Evolutionary conservation across 2,797 vertebrate genomes (phyloP).

Genomic region (Danio aesculapii): DNA sequence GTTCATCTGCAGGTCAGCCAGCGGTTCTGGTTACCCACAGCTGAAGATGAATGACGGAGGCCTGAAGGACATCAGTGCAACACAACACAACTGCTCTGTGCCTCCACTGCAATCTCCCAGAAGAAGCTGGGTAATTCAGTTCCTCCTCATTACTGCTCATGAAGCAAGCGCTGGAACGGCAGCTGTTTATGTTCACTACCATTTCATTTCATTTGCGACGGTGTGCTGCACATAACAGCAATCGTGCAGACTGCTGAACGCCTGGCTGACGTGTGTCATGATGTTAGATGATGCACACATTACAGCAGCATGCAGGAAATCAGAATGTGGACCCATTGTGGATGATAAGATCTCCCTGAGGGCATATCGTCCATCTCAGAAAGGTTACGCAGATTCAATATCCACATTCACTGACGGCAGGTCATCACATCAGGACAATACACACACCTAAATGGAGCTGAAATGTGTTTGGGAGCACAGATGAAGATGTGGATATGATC

Average conservation of each 20-base stretch:
- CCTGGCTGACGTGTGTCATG: background rate
- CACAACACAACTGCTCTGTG: background rate
- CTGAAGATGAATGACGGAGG: slow-evolving; percentile 32
- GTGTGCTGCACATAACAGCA: background rate
- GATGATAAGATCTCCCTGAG: slow-evolving; percentile 13
- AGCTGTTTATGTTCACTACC: background rate
- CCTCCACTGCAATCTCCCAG: background rate
- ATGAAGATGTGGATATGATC: background rate
- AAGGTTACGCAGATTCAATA: slow-evolving; percentile 39
- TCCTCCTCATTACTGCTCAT: background rate
- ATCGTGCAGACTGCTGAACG: slow-evolving; percentile 4
- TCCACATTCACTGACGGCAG: slow-evolving; percentile 21
- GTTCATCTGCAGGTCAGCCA: slow-evolving; percentile 77
- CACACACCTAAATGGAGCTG: background rate
- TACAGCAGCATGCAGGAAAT: background rate
- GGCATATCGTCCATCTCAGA: slow-evolving; percentile 50
- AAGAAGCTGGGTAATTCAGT: slow-evolving; percentile 11
- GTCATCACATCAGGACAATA: slow-evolving; percentile 33
- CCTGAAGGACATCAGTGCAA: slow-evolving; percentile 18
- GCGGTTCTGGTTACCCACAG: slow-evolving; percentile 31
- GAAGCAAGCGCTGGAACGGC: slow-evolving; percentile 1
- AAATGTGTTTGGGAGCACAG: slow-evolving; percentile 1
- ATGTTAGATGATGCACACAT: background rate
- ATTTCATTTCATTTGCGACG: slow-evolving; percentile 10
- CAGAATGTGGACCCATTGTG: slow-evolving; percentile 7